Conservation (phyloP, 2,888 invertebrate genomes). For the Mythimna vitellina region DNA sequence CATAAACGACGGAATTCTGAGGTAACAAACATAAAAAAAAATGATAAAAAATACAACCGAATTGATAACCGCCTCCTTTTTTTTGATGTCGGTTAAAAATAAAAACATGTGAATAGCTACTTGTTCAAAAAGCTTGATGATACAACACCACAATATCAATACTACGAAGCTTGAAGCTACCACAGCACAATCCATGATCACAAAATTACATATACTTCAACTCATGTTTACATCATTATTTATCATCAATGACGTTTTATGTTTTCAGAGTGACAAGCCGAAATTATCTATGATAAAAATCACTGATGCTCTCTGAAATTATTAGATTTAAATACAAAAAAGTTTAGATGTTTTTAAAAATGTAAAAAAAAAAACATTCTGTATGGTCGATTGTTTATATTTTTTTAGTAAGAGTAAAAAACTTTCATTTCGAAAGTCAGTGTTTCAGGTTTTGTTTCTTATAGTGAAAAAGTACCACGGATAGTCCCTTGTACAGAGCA, state of each 20-base stretch:
- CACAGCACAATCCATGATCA: constrained; percentile 10
- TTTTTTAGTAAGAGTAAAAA: not conserved
- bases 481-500: no score
- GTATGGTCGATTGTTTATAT: not conserved
- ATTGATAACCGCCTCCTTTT: no score
- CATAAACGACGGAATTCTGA: no score
- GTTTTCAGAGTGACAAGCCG: not conserved
- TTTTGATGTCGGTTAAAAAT: no score
- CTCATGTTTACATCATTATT: not conserved
- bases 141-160: not conserved
- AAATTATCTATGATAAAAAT: constrained; percentile 8
- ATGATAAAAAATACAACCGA: no score
- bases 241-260: constrained; percentile 9
- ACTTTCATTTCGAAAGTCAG: no score
- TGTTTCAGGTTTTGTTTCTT: no score
- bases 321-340: constrained; percentile 16
- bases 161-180: not conserved
- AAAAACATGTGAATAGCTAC: not conserved
- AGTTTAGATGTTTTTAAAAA: not conserved
- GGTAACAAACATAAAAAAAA: no score
- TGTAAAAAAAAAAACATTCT: not conserved
- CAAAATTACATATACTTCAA: not conserved
- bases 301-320: constrained; percentile 5
- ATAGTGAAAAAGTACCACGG: no score
- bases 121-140: not conserved